Conservation (phyloP, 2,797 vertebrate genomes). For the Perdix hodgsoniae region DNA sequence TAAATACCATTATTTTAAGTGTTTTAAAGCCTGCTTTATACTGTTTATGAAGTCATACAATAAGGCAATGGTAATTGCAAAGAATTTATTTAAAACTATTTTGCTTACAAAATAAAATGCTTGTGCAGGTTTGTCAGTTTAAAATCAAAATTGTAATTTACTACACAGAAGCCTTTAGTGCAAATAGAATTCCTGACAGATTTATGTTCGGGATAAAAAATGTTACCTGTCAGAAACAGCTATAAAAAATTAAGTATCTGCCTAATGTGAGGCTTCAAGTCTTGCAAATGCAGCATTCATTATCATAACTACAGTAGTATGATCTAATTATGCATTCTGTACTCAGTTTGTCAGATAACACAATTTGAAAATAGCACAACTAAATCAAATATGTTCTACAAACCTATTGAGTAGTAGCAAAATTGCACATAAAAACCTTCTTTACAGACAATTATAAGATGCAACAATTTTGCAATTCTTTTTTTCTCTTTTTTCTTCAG, state of each 20-base stretch:
- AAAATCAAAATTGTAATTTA: conserved; percentile 52
- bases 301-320: conserved; percentile 60
- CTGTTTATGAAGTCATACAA: conserved; percentile 37
- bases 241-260: conserved; percentile 70
- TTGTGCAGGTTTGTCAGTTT: conserved; percentile 41
- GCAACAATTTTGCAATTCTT: background rate
- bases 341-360: conserved; percentile 72
- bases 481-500: conserved; percentile 4
- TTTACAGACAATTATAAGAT: conserved; percentile 41
- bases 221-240: conserved; percentile 64
- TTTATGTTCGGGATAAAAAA: conserved; percentile 62
- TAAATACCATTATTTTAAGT: conserved; percentile 26
- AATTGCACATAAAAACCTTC: conserved; percentile 63
- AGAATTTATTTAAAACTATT: conserved; percentile 5
- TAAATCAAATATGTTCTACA: conserved; percentile 65
- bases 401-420: conserved; percentile 51
- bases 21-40: conserved; percentile 8
- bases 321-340: conserved; percentile 67
- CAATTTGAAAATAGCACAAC: conserved; percentile 62
- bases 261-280: conserved; percentile 50
- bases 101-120: conserved; percentile 57
- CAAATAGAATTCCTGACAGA: conserved; percentile 63
- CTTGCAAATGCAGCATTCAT: conserved; percentile 59
- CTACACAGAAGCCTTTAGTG: conserved; percentile 44
- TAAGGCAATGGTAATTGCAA: conserved; percentile 50